Evolutionary conservation across 2,888 invertebrate genomes (phyloP).

Genomic region (Polyommatus iphigenia): DNA sequence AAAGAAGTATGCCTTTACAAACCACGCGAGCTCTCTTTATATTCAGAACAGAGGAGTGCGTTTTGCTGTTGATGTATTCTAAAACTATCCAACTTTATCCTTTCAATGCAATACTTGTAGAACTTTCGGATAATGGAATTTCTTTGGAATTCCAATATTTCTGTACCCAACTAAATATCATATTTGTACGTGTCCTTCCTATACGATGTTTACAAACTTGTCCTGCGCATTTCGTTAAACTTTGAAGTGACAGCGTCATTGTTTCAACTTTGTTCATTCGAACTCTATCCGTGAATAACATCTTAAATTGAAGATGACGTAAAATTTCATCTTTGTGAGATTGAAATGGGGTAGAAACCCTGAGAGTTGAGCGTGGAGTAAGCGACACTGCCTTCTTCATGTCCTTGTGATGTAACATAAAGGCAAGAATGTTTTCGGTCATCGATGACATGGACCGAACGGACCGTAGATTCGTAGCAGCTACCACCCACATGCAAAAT

Average conservation of each 20-base stretch:
- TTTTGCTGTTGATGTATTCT: conserved; percentile 16
- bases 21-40: conserved; percentile 15
- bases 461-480: no score
- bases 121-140: conserved; percentile 25
- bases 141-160: conserved; percentile 23
- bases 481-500: no score
- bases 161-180: conserved; percentile 19
- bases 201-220: conserved; percentile 15
- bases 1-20: background rate
- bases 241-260: background rate
- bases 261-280: background rate
- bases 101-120: conserved; percentile 24
- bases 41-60: conserved; percentile 19
- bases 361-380: background rate
- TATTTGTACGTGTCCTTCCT: background rate
- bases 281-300: background rate
- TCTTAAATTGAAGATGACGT: background rate
- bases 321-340: background rate
- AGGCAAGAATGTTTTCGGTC: no score
- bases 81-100: conserved; percentile 28
- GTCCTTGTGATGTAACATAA: no score
- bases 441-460: no score
- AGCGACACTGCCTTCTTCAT: background rate
- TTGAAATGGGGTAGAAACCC: background rate
- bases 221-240: background rate